phyloP scores from a whole-genome alignment of 1,140 invertebrate species.

The Ephestia elutella region DNA sequence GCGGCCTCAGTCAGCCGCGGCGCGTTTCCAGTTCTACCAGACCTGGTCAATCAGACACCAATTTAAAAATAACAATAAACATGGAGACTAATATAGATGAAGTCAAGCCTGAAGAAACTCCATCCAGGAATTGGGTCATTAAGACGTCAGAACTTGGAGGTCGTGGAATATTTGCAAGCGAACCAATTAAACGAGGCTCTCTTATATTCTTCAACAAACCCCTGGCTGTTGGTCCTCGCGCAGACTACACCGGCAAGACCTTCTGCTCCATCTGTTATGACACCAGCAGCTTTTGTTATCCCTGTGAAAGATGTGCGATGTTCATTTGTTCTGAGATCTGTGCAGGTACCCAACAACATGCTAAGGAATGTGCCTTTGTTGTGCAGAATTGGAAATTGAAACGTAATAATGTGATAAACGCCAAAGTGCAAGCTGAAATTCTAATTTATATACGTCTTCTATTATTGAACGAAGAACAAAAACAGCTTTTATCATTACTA shows the following conservation, averaged over 20 bases:
- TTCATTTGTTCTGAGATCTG: constrained; percentile 76
- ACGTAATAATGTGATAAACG: constrained; percentile 42
- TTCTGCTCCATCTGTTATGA: constrained; percentile 75
- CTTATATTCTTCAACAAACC: constrained; percentile 80
- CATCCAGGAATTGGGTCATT: constrained; percentile 48
- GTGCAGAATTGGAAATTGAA: constrained; percentile 60
- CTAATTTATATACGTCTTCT: constrained; percentile 76
- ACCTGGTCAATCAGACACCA: not conserved
- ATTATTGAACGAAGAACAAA: constrained; percentile 69
- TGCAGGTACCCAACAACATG: constrained; percentile 66
- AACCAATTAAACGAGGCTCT: constrained; percentile 76
- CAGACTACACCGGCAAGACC: constrained; percentile 44
- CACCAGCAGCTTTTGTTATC: constrained; percentile 54
- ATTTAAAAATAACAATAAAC: not conserved
- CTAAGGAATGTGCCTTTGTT: constrained; percentile 75
- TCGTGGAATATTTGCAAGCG: constrained; percentile 78
- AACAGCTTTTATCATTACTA: constrained; percentile 71
- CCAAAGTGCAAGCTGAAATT: constrained; percentile 56
- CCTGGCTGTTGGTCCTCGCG: constrained; percentile 77
- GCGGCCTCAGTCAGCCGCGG: constrained; percentile 47
- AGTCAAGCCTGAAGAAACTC: not conserved
- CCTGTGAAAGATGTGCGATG: constrained; percentile 74
- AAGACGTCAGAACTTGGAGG: constrained; percentile 75
- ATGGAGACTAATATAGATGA: not conserved
- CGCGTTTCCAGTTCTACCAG: constrained; percentile 25